These are phyloP conservation scores for Drosophila ironensis DNA, from an alignment of 1,140 invertebrate species.

Conservation along the genomic window DNA sequence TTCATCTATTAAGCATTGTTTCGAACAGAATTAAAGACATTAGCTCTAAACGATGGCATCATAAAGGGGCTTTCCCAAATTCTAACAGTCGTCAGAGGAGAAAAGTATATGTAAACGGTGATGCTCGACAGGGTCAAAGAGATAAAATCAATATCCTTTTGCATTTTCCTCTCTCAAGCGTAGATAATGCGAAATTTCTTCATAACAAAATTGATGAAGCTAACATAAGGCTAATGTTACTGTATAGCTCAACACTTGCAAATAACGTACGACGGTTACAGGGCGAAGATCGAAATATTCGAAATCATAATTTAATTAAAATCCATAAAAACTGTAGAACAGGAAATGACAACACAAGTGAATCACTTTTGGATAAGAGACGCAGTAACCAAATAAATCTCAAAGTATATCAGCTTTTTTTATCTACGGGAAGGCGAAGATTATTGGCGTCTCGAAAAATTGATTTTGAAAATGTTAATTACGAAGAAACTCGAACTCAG, in stretches of 20 bases:
- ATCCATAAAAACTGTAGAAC: slow-evolving; percentile 5
- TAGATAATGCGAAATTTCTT: slow-evolving; percentile 26
- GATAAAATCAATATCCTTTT: slow-evolving; percentile 56
- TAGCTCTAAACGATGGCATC: slow-evolving; percentile 15
- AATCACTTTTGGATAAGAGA: slow-evolving; percentile 2
- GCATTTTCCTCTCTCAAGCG: slow-evolving; percentile 48
- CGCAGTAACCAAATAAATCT: slow-evolving; percentile 45
- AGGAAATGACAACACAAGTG: not conserved
- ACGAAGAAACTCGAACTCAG: slow-evolving; percentile 58
- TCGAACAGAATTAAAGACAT: slow-evolving; percentile 46
- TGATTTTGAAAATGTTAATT: slow-evolving; percentile 36
- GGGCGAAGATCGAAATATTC: slow-evolving; percentile 13
- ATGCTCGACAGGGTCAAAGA: not conserved
- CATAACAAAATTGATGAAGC: slow-evolving; percentile 70
- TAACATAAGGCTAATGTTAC: slow-evolving; percentile 69
- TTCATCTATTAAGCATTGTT: slow-evolving; percentile 57
- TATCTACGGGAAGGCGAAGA: slow-evolving; percentile 41
- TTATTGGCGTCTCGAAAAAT: slow-evolving; percentile 49
- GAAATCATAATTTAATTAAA: not conserved
- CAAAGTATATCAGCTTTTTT: slow-evolving; percentile 65
- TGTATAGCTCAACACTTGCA: slow-evolving; percentile 60
- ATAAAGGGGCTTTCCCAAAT: slow-evolving; percentile 10
- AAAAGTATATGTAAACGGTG: not conserved
- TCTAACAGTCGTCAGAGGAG: not conserved
- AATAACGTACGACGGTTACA: not conserved